Base-by-base conservation (phyloP, 1,140 invertebrate genomes). In the Arion vulgaris region DNA sequence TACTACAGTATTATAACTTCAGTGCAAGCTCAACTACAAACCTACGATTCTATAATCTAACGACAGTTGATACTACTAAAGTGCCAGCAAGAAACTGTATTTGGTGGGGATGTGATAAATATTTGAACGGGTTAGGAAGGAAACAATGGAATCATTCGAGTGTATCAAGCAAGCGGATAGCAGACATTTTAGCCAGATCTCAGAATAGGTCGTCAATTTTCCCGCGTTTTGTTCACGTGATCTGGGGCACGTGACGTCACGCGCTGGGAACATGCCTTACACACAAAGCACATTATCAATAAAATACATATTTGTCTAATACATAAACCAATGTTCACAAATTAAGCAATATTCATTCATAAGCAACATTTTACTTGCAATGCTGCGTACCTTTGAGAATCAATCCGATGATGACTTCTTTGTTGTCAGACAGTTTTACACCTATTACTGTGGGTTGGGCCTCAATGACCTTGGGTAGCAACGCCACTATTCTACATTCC, bases 391-490 rank as follows among this genome's bases (percentile, higher is more conserved):
- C 62, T 66, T 34, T 66, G 62, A 5, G 28, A 32, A 11, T 34
- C 62, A 66, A 32, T 4, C 17, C n/a, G n/a, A 5, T 66, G 62
- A 66, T 23, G n/a, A 0, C n/a, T 4, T 32, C 1, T 7, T 32
- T 66, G 28, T 66, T 57, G 9, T 57, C 62, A 32, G 1, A 28
- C 28, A 34, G 32, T 32, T 66, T 66, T 32, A 23, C 62, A 66
- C 11, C 19, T n/a, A 32, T 66, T 34, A 32, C 51, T 7, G 62
- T 66, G 62, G 62, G 62, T 32, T 32, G 62, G 62, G 62, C 62
- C 26, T 49, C 39, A 7, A 49, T 73, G 71, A 73, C 71, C 71
- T 73, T 73, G 71, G 28, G 38, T 41, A 49, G 71, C 5, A 26
- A 41, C 38, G 38, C 71, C 71, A 11, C 17, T 28, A 39, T 39